Base-by-base conservation (phyloP, 2,888 invertebrate genomes). In the Rosalia funebris region DNA sequence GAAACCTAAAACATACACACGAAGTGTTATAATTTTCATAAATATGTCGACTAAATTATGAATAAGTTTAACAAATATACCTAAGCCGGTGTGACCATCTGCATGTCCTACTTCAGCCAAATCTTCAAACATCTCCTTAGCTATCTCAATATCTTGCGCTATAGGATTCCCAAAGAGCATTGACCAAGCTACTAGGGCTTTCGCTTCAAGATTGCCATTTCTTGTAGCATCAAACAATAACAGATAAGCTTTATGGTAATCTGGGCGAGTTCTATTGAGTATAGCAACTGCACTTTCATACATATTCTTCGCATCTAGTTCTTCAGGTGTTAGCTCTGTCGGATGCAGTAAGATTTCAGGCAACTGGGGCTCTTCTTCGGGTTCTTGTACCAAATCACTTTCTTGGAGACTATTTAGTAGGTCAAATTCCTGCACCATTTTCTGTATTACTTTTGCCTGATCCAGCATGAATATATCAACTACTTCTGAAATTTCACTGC, bases 121-220 rank as follows among this genome's bases (percentile, higher is more conserved):
- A 70, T 87, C 87, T 60, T 89, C 86, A 75, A 98, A 96, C 66
- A 91, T 89, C 39, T 85, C 82, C 71, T 86, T 87, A 0, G 96
- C 95, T 55, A 87, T 87, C 5, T 88, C 84, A 59, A 95, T 83
- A 79, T 96, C 90, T 71, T 94, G 88, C 36, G 88, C 85, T 10
- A 93, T 83, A 60, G 87, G 91, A 75, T 87, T 92, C 0, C 98
- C 98, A 72, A 95, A 89, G 3, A 98, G 81, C 71, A 91, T 87
- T 0, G 92, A 92, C 93, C 96, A 96, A 0, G 96, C 96, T 2
- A 97, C 81, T 77, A 91, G 86, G 60, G 95, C 92, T 78, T 89
- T 87, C 0, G 98, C 94, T 45, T 91, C 89, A 0, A 83, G 80
- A 78, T 96, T 94, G 36, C 95, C 95, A 56, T 89, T 83, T 39